Base-by-base conservation (phyloP, 2,797 vertebrate species). In the Syngnathus acus region DNA sequence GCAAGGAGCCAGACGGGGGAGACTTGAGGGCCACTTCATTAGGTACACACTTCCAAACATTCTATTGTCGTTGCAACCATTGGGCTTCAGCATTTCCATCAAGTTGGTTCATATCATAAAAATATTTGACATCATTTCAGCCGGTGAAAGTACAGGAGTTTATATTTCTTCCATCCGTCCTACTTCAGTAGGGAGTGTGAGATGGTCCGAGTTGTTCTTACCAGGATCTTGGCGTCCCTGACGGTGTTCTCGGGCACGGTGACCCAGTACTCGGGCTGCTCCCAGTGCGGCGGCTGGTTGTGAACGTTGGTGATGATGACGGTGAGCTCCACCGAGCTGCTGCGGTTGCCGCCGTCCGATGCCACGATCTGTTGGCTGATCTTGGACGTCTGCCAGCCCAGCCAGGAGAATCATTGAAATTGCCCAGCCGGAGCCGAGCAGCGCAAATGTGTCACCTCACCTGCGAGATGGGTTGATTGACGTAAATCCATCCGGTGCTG, bases 261-360 rank as follows among this genome's bases (percentile, higher is more conserved):
- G 19, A 94, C 90, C n/a, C 91, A 89, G 67, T 94, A 93, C 80
- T 78, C 90, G 32, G 92, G 91, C 73, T 84, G 84, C 73, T 94
- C 93, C 95, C 95, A 96, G 65, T 90, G 90, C 0, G 94, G 94
- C 10, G 93, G 93, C 81, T 93, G 91, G 79, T 94, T 94, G 82
- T 93, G 91, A 66, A 92, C 91, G 40, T 92, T 93, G 66, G 92
- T 95, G 77, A 94, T 87, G 77, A 91, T 92, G 72, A 95, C 93
- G 0, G 78, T 78, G 78, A 94, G 85, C 75, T 97, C 91, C 74
- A 94, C 93, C 1, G 88, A 90, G 50, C 89, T 92, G 84, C 91
- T 95, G 17, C 83, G 89, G 66, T 94, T 94, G 38, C 94, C 95
- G 48, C 93, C 92, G 39, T 94, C 93, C 23, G 89, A 92, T n/a